phyloP scores from a whole-genome alignment of 2,888 invertebrate genomes.

The Ligdia adustata region DNA sequence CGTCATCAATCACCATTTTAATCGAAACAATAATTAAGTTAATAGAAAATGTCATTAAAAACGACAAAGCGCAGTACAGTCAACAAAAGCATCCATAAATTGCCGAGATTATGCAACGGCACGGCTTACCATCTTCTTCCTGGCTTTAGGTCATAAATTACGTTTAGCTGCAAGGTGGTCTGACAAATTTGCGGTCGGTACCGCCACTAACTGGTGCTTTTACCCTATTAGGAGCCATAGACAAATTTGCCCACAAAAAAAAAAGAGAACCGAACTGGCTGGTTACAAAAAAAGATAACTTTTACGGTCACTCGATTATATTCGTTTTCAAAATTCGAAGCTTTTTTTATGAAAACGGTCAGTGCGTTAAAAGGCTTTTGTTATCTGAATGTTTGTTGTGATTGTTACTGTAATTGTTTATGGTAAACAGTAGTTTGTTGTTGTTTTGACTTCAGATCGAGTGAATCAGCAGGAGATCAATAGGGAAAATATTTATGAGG shows the following conservation, averaged over 20 bases:
- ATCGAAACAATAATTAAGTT: slow-evolving; percentile 37
- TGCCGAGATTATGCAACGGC: slow-evolving; percentile 79
- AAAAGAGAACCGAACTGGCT: slow-evolving; percentile 31
- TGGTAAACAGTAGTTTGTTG: background rate
- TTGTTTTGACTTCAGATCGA: background rate
- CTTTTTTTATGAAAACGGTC: slow-evolving; percentile 9
- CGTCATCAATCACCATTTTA: slow-evolving; percentile 12
- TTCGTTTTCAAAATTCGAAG: slow-evolving; percentile 30
- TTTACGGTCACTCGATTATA: slow-evolving; percentile 22
- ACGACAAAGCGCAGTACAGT: slow-evolving; percentile 59
- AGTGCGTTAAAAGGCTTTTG: background rate
- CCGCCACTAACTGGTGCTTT: slow-evolving; percentile 55
- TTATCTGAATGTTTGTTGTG: slow-evolving; percentile 6
- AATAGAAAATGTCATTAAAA: slow-evolving; percentile 58
- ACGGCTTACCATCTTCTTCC: slow-evolving; percentile 76
- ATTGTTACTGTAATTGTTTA: slow-evolving; percentile 4
- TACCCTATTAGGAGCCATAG: slow-evolving; percentile 55
- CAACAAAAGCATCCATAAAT: slow-evolving; percentile 76
- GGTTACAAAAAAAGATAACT: slow-evolving; percentile 31
- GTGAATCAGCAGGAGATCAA: slow-evolving; percentile 41
- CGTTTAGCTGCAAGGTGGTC: slow-evolving; percentile 81
- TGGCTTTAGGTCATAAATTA: slow-evolving; percentile 79
- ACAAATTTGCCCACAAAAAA: slow-evolving; percentile 38
- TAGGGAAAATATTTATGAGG: slow-evolving; percentile 7
- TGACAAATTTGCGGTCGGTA: slow-evolving; percentile 81